phyloP scores from a whole-genome alignment of 2,888 invertebrate species.

The Leucania comma region DNA sequence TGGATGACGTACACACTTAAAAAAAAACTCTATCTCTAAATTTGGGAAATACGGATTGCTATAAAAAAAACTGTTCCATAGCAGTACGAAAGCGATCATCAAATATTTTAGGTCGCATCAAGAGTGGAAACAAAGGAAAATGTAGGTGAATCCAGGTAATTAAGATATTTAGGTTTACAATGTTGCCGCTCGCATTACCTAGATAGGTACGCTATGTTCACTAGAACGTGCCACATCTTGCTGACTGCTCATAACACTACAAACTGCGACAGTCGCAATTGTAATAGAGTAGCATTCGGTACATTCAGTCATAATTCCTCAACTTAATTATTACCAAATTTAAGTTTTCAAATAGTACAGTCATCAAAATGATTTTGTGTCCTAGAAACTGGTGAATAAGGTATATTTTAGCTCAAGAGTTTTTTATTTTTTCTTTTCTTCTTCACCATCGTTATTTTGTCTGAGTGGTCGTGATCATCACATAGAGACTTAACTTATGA shows the following conservation, averaged over 20 bases:
- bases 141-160: constrained; percentile 17
- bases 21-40: no score
- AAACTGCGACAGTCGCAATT: constrained; percentile 39
- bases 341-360: background rate
- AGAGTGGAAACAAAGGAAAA: constrained; percentile 2
- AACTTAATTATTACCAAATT: background rate
- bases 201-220: constrained; percentile 40
- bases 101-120: background rate
- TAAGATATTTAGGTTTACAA: constrained; percentile 24
- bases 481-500: no score
- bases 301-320: constrained; percentile 2
- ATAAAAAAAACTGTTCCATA: background rate
- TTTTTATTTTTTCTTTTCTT: no score
- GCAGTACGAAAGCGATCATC: background rate
- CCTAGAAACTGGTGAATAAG: no score
- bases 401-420: no score
- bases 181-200: constrained; percentile 26
- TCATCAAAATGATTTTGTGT: no score
- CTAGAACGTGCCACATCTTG: constrained; percentile 55
- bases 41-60: background rate
- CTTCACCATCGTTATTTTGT: no score
- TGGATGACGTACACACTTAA: no score
- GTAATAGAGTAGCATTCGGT: constrained; percentile 26
- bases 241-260: constrained; percentile 51
- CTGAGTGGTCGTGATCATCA: no score